phyloP scores from a whole-genome alignment of 30 jellyfish, hydroid and myxozoan species.

The Clytia hemisphaerica region DNA sequence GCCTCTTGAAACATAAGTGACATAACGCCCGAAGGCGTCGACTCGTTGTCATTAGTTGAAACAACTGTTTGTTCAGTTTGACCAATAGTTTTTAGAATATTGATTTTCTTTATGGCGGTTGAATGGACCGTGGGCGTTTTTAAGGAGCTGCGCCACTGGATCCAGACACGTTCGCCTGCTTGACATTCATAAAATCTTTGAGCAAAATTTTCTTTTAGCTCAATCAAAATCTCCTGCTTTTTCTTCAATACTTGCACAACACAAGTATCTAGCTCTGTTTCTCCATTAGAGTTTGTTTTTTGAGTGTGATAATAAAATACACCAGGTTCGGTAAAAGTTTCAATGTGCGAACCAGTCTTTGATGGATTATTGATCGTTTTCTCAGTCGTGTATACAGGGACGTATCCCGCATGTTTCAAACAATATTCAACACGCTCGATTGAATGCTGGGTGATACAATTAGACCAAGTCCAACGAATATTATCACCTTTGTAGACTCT shows the following conservation, averaged over 20 bases:
- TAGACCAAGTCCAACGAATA: slow-evolving; percentile 30
- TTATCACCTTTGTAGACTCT: slow-evolving; percentile 31
- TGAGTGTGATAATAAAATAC: slow-evolving; percentile 20
- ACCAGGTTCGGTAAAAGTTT: slow-evolving; percentile 32
- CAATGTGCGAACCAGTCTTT: slow-evolving; percentile 19
- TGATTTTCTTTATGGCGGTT: neutral
- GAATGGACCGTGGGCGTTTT: neutral
- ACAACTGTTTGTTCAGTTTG: slow-evolving; percentile 15
- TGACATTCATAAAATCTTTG: neutral
- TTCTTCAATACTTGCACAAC: slow-evolving; percentile 36
- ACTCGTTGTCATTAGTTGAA: neutral
- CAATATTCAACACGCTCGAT: slow-evolving; percentile 11
- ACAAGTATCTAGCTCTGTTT: slow-evolving; percentile 1
- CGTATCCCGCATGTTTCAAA: slow-evolving; percentile 24
- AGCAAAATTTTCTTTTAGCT: slow-evolving; percentile 15
- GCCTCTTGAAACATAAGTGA: slow-evolving; percentile 13
- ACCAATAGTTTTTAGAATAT: neutral
- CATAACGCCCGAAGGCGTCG: slow-evolving; percentile 17
- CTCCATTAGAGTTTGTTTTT: neutral
- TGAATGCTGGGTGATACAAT: slow-evolving; percentile 10
- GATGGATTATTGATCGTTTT: no score
- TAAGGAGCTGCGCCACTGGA: slow-evolving; percentile 26
- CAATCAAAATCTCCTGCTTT: slow-evolving; percentile 17
- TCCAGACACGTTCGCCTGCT: slow-evolving; percentile 39
- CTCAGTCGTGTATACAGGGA: slow-evolving; percentile 5